Evolutionary conservation across 2,113 vertebrate species (phyloP).

Genomic region (Petroica traversi): DNA sequence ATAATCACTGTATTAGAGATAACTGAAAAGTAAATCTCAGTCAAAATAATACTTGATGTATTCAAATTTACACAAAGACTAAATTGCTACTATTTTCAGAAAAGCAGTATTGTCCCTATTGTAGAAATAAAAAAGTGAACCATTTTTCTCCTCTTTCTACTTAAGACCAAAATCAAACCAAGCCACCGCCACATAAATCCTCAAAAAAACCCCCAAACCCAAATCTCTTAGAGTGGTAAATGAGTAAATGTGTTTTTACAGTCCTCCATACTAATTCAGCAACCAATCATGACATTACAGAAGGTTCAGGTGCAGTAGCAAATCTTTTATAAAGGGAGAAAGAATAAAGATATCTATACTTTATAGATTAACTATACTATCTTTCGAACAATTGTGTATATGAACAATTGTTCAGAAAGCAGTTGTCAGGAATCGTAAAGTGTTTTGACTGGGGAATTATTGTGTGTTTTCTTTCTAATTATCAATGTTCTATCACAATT

Average conservation of each 20-base stretch:
- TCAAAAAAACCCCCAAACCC: background rate
- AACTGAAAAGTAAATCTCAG: background rate
- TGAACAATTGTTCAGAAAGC: background rate
- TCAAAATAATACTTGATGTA: background rate
- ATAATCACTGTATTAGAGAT: background rate
- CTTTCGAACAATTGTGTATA: background rate
- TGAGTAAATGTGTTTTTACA: background rate
- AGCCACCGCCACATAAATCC: fast-evolving
- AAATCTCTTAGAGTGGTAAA: background rate
- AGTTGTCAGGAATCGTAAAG: background rate
- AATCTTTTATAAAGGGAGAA: background rate
- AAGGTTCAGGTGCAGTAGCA: background rate
- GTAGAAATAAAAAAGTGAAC: background rate
- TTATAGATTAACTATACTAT: background rate
- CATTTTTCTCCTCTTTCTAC: background rate
- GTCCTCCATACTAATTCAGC: background rate
- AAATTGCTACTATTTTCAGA: background rate
- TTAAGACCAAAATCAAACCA: background rate
- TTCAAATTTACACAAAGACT: background rate
- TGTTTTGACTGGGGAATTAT: background rate
- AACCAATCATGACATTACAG: background rate
- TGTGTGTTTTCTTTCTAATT: background rate
- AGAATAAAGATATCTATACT: background rate
- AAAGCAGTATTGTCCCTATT: background rate
- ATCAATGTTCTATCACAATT: background rate